Evolutionary conservation across 1,140 invertebrate species (phyloP), one percentile per base, ranked within the genome.

Genomic region (Eciton burchellii): DNA sequence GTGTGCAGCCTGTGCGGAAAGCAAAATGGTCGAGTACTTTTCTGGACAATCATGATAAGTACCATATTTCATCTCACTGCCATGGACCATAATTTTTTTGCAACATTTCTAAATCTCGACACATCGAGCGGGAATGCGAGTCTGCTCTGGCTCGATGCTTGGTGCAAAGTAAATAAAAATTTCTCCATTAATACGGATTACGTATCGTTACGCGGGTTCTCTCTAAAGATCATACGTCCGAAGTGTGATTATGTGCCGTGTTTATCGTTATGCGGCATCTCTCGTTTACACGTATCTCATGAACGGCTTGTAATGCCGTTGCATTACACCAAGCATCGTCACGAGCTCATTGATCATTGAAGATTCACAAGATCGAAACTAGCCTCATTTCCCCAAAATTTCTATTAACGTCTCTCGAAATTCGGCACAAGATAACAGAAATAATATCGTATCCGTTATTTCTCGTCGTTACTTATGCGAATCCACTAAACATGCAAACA

Each of bases 21-120:
- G 63, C 49, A 56, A 79, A 24, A 79, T 70, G 74, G 63, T 70
- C 35, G 74, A 79, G 63, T 49, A 79, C 35, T 70, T 79, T 79
- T 79, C 74, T 79, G 63, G 60, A 57, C 63, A 79, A 79, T 63
- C 70, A 70, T 49, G 62, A 79, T 79, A 79, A 77, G 74, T 79
- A 79, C 70, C 63, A 79, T 79, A 79, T 79, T 79, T 79, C 74
- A 79, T 49, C 66, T 79, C 74, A 79, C 74, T 79, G 63, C 63
- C 74, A 68, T 45, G 49, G 45, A 45, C 63, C 49, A 70, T 49
- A 70, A 79, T 43, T 79, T 79, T 60, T 79, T 68, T 76, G 45
- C 41, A 45, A 29, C 35, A 70, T 79, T 56, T 68, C 62, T 68
- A 79, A 79, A 79, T 79, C 74, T 54, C 63, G 74, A 79, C 12